Base-by-base conservation (phyloP, 2,797 vertebrate genomes). In the Sebastes iracundus region DNA sequence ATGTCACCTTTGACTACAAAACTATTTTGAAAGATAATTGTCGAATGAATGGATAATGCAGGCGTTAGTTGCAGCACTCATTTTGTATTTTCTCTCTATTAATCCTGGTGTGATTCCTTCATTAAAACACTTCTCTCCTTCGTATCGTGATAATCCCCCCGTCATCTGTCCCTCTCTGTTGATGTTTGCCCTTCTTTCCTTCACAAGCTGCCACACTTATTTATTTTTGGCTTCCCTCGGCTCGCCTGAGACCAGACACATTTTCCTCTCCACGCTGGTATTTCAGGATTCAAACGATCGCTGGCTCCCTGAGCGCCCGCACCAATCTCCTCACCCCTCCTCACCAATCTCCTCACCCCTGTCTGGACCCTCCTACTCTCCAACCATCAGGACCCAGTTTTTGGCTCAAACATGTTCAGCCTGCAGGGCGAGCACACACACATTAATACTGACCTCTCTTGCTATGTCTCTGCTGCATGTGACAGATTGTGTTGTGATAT, bases 401-500 rank as follows among this genome's bases (percentile, higher is more conserved):
- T 38, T 62, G 77, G 53, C 78, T 70, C 53, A 8, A 10, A 53
- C 27, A 25, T 59, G 18, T 16, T 38, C 69, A 30, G 52, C 25
- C 68, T 61, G 63, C 62, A 23, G 61, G 62, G 27, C 6, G 25
- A 52, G 46, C 46, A 52, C 20, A 52, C 42, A 63, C 32, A 18
- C 59, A 65, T 13, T 20, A 11, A 55, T 5, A 9, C 55, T 61
- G 71, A 75, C 75, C 79, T 67, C 38, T 18, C 5, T 25, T 58
- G 23, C 55, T 14, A 14, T 27, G 23, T 7, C 23, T 27, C 25
- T 10, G 32, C 59, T 52, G 60, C n/a, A 3, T 70, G 23, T 46
- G 74, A 65, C 79, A 80, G 82, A 66, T 72, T 77, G 72, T 3
- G 23, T 9, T 75, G 76, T 83, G 74, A 64, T 72, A 61, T 78